Percentiles rank a stretch among this genome's conserved stretches.
phyloP scores from a whole-genome alignment of 1,140 invertebrate species.

The Pseudomyrmex pallidus region DNA sequence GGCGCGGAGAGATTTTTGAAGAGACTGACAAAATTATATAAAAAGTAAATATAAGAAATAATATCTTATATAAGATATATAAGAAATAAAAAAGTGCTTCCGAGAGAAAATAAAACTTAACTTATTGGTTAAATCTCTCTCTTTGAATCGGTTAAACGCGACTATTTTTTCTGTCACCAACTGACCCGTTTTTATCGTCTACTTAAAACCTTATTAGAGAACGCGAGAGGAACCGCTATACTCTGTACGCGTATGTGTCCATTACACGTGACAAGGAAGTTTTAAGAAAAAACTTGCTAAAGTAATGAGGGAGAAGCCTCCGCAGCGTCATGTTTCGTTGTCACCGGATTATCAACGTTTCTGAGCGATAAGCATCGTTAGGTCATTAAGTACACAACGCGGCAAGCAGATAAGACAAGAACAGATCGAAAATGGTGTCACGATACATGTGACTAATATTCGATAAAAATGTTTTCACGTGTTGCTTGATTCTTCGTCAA shows the following conservation, averaged over 20 bases:
- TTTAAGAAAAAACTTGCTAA: neutral
- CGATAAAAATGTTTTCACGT: neutral
- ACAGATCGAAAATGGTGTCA: neutral
- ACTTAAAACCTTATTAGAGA: constrained; percentile 68
- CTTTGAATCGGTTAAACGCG: neutral
- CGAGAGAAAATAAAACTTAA: too few relatives aligned
- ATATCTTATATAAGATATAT: too few relatives aligned
- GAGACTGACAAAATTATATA: too few relatives aligned
- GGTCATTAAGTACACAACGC: constrained; percentile 40
- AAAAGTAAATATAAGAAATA: too few relatives aligned
- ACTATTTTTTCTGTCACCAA: neutral
- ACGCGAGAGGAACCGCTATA: constrained; percentile 73
- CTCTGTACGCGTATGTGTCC: constrained; percentile 49
- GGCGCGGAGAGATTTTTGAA: too few relatives aligned
- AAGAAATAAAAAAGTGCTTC: too few relatives aligned
- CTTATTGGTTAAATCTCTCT: neutral
- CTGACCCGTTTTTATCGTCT: constrained; percentile 32
- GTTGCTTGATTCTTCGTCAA: neutral
- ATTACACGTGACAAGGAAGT: constrained; percentile 55
- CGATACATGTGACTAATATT: neutral
- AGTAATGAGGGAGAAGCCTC: neutral
- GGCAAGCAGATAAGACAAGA: neutral
- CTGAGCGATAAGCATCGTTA: constrained; percentile 63
- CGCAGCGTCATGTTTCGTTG: constrained; percentile 51
- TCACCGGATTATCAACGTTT: constrained; percentile 65